phyloP scores from a whole-genome alignment of 1,140 invertebrate species.

The Hetaerina americana region DNA sequence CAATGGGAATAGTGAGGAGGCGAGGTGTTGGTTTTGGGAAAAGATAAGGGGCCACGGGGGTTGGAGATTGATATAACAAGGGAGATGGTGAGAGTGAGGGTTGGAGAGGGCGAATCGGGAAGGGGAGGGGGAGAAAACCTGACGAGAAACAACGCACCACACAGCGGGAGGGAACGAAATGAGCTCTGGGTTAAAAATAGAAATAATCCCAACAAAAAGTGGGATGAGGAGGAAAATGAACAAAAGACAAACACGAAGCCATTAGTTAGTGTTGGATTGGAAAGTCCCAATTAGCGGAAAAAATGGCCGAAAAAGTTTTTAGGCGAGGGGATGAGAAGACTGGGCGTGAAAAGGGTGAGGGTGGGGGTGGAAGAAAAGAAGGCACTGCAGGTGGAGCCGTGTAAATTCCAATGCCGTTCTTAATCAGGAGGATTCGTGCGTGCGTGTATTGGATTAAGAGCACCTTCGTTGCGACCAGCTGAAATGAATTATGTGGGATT shows the following conservation, averaged over 20 bases:
- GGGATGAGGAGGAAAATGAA: neutral
- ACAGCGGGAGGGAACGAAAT: no score
- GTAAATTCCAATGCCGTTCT: neutral
- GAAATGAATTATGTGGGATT: neutral
- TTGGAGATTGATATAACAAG: no score
- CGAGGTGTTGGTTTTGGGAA: no score
- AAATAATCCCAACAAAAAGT: no score
- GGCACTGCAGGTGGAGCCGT: no score
- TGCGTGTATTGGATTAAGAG: neutral
- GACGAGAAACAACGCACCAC: no score
- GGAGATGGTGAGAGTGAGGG: no score
- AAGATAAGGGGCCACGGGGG: no score
- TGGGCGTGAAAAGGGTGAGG: neutral
- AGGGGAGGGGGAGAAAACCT: neutral
- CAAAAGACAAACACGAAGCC: neutral
- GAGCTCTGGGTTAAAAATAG: no score
- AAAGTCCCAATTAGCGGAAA: neutral
- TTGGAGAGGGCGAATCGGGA: neutral
- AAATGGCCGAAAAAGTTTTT: neutral
- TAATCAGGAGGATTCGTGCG: neutral
- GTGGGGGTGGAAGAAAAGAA: no score
- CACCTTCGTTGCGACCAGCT: neutral
- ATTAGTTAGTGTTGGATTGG: neutral
- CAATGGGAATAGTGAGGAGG: no score
- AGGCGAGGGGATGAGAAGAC: neutral